phyloP scores from a whole-genome alignment of 2,797 vertebrate genomes.

The Oreortyx pictus region DNA sequence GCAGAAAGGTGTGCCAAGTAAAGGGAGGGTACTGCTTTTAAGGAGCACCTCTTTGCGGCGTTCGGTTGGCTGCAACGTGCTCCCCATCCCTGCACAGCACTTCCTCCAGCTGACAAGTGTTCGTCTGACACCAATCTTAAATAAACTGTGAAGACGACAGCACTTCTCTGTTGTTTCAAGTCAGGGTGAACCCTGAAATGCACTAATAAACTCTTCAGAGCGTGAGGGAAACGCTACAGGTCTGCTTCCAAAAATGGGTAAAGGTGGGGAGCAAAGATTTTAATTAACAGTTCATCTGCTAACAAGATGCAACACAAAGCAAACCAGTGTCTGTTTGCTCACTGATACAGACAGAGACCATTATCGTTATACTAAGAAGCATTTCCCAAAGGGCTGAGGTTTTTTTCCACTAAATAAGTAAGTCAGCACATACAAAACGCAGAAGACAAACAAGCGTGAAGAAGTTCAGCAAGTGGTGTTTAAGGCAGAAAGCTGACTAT shows the following conservation, averaged over 20 bases:
- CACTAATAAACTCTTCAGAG: background rate
- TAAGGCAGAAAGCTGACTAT: background rate
- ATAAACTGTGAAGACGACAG: constrained; percentile 19
- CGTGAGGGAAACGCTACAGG: background rate
- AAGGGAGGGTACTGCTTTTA: background rate
- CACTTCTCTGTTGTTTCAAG: background rate
- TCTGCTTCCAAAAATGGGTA: background rate
- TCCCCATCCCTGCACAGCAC: background rate
- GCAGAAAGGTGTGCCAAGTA: background rate
- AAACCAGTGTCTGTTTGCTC: background rate
- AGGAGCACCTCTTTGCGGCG: background rate
- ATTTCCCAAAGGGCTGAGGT: background rate
- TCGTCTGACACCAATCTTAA: constrained; percentile 16
- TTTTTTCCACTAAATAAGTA: background rate
- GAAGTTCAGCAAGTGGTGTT: background rate
- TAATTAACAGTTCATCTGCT: background rate
- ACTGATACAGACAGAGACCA: background rate
- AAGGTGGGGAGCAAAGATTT: background rate
- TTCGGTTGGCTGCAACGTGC: background rate
- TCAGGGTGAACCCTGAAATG: background rate
- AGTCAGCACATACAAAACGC: background rate
- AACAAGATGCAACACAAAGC: background rate
- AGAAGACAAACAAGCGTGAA: background rate
- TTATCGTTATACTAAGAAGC: background rate
- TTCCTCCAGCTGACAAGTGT: background rate